Evolutionary conservation across 2,888 invertebrate species (phyloP), one percentile per base, ranked within the genome.

Genomic region (Ochropleura plecta): DNA sequence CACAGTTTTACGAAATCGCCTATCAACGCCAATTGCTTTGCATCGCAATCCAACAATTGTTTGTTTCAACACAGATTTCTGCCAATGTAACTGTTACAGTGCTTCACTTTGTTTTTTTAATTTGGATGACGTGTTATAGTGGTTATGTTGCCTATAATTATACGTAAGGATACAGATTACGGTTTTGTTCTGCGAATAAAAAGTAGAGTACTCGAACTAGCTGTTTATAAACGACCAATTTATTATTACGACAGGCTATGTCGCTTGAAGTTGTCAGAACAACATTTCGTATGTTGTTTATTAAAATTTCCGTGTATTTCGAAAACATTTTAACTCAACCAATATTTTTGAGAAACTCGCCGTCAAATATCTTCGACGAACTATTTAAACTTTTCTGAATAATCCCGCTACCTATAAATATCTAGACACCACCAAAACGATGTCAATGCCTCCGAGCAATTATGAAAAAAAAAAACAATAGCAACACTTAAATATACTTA

Each of bases 401-500:
- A 70, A 69, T 48, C 42, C 16, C n/a, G 5, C 44, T 46, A 14
- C 66, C 30, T 72, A 40, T 14, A 53, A 48, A 76, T 44, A 72
- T 66, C 67, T 18, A 57, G 51, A 55, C 40, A 69, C 57, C 20
- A 53, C 73, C 60, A 85, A 86, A 85, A 83, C 68, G 64, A 81
- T 87, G 89, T 89, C 90, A 90, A 87, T 88, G 86, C 86, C 87
- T 87, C 76, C 78, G 67, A 83, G 81, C 87, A 90, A 89, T 88
- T 87, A 87, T 79, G 76, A 76, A 57, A 84, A 86, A 88, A 88
- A 88, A 88, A 87, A 88, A 90, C 90, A 90, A 91, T 91, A 89
- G 89, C 88, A 87, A 88, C 89, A 88, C 86, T 90, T 90, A 90
- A 90, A 90, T 90, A 86, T 89, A 89, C 86, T 90, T 91, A 91